A percentile compares a stretch with the other conserved stretches of the same genome.
These are phyloP conservation scores for Callocephalon fimbriatum DNA, from an alignment of 2,113 vertebrate species.

Conservation along the genomic window DNA sequence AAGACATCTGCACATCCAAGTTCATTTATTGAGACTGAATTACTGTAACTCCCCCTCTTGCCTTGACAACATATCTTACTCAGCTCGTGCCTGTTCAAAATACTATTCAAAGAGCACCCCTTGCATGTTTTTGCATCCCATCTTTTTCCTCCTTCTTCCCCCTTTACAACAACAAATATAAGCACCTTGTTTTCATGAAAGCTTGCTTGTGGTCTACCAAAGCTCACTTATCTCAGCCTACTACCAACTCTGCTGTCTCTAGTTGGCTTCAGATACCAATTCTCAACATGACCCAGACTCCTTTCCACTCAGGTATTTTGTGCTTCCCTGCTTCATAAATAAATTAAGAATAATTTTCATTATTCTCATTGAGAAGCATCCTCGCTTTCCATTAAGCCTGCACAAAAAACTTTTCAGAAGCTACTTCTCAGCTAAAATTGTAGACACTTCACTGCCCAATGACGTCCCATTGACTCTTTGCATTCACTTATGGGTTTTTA, in stretches of 20 bases:
- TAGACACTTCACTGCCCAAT: not conserved
- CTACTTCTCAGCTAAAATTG: not conserved
- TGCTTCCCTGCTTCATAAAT: not conserved
- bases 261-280: not conserved
- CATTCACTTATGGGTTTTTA: not conserved
- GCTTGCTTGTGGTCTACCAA: not conserved
- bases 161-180: not conserved
- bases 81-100: not conserved
- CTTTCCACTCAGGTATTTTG: not conserved
- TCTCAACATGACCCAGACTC: not conserved
- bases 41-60: not conserved
- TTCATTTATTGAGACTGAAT: not conserved
- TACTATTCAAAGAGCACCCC: not conserved
- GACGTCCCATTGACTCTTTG: not conserved
- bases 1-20: not conserved
- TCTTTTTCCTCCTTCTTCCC: not conserved
- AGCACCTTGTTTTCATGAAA: not conserved
- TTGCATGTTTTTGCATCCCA: not conserved
- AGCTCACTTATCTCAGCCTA: not conserved
- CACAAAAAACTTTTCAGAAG: not conserved
- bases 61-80: not conserved
- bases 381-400: not conserved
- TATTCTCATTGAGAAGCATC: not conserved
- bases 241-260: not conserved
- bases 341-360: not conserved